Evolutionary conservation across 2,113 vertebrate species (phyloP).

Genomic region (Zapornia atra): DNA sequence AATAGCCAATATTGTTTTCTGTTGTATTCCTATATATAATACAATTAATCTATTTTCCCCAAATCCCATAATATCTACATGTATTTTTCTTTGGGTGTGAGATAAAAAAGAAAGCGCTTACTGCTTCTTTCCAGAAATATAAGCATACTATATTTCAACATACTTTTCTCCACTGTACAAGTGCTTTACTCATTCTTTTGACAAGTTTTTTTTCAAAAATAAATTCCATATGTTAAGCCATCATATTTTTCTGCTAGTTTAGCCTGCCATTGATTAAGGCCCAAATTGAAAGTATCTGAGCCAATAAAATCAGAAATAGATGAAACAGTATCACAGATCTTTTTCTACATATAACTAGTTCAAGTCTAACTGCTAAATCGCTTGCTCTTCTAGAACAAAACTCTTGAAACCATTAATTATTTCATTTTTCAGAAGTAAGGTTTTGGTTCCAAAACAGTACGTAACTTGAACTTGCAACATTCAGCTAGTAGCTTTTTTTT

Average conservation of each 20-base stretch:
- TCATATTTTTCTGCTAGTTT: neutral
- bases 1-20: neutral
- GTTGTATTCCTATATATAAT: neutral
- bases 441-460: neutral
- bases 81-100: neutral
- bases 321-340: neutral
- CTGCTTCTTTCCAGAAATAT: neutral
- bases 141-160: neutral
- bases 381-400: neutral
- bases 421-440: neutral
- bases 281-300: neutral
- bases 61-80: neutral
- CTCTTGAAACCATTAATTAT: neutral
- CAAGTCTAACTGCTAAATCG: neutral
- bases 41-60: neutral
- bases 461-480: neutral
- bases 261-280: neutral
- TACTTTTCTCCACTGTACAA: neutral
- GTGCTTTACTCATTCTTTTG: neutral
- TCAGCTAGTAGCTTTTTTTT: neutral
- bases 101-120: neutral
- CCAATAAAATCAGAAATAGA: neutral
- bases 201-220: neutral
- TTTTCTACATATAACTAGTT: neutral
- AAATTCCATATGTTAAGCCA: neutral